Conservation (phyloP, 2,888 invertebrate genomes). For the Xestia rhomboidea region DNA sequence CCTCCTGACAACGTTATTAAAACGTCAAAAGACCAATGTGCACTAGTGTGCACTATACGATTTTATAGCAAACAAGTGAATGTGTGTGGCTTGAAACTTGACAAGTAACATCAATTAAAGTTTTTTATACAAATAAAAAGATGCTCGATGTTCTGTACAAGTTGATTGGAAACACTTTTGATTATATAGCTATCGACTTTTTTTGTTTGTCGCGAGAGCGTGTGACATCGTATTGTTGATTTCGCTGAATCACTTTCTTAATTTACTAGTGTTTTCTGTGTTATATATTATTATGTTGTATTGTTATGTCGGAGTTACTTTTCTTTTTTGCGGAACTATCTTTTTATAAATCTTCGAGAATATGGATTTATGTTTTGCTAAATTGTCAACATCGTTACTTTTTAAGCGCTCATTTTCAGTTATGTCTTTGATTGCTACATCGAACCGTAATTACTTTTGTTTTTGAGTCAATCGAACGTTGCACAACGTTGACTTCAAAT, state of each 20-base stretch:
- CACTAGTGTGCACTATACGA: constrained; percentile 8
- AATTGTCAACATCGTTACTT: background rate
- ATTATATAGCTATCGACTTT: constrained; percentile 53
- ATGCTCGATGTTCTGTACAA: constrained; percentile 46
- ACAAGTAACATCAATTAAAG: constrained; percentile 32
- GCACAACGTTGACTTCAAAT: background rate
- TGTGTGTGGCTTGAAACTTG: constrained; percentile 22
- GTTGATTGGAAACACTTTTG: constrained; percentile 48
- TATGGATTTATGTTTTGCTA: background rate
- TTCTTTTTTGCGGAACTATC: constrained; percentile 30
- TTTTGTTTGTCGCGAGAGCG: constrained; percentile 61
- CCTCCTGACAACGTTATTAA: background rate
- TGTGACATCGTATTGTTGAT: constrained; percentile 62
- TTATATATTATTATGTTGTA: constrained; percentile 10
- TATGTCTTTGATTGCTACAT: background rate
- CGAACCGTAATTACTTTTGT: background rate
- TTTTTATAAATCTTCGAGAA: constrained; percentile 13
- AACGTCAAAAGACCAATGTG: background rate
- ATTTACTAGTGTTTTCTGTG: constrained; percentile 37
- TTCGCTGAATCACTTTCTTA: constrained; percentile 62
- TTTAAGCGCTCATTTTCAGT: background rate
- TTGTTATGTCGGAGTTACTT: constrained; percentile 40
- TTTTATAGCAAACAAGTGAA: constrained; percentile 9
- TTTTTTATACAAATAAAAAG: constrained; percentile 37
- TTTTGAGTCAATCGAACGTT: background rate